Evolutionary conservation across 2,797 vertebrate species (phyloP).

Genomic region (Heliangelus exortis): DNA sequence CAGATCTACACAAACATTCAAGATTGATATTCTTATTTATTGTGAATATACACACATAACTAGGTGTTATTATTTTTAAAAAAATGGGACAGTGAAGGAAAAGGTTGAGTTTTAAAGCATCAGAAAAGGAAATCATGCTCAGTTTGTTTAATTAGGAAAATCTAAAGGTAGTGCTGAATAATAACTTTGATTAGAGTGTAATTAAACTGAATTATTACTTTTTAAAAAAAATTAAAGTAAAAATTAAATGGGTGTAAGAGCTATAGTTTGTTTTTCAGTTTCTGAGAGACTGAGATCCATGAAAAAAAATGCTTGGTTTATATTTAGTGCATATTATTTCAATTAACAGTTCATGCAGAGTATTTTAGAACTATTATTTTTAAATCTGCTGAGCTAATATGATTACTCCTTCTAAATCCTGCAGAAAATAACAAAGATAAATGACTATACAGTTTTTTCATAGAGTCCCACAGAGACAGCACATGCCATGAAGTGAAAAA

Average conservation of each 20-base stretch:
- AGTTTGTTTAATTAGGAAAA: not conserved
- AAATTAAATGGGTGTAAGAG: not conserved
- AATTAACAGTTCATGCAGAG: not conserved
- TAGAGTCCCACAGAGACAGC: not conserved
- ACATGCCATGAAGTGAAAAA: not conserved
- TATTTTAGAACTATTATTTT: constrained; percentile 17
- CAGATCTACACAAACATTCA: not conserved
- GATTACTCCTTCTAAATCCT: not conserved
- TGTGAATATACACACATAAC: not conserved
- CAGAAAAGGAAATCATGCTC: not conserved
- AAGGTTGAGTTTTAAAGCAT: not conserved
- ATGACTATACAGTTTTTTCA: not conserved
- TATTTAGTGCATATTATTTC: not conserved
- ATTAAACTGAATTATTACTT: not conserved
- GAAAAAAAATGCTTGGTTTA: not conserved
- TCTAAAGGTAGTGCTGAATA: not conserved
- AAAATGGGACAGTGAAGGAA: not conserved
- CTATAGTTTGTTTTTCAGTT: not conserved
- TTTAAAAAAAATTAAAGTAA: not conserved
- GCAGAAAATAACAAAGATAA: constrained; percentile 19
- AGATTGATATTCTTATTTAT: not conserved
- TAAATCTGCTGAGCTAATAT: constrained; percentile 18
- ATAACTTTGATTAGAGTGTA: not conserved
- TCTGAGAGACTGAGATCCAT: not conserved
- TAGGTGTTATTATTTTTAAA: not conserved